Conservation (phyloP, 2,888 invertebrate genomes). For the Philopedon plagiatum region DNA sequence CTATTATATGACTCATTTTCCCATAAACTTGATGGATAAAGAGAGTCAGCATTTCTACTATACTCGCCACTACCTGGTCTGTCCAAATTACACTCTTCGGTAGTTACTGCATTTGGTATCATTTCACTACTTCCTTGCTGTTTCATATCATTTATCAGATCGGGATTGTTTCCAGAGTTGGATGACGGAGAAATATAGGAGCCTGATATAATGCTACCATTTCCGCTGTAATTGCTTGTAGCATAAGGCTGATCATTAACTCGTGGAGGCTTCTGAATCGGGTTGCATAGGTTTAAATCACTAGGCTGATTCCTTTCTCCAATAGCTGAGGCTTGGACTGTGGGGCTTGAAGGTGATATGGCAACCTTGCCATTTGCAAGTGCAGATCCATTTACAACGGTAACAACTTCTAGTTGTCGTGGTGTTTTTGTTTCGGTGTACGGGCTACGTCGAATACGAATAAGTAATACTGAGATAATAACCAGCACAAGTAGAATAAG, state of each 20-base stretch:
- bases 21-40: constrained; percentile 88
- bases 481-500: constrained; percentile 83
- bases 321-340: constrained; percentile 68
- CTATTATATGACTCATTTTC: constrained; percentile 73
- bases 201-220: constrained; percentile 76
- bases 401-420: constrained; percentile 80
- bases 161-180: constrained; percentile 85
- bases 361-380: constrained; percentile 70
- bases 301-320: constrained; percentile 66
- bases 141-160: constrained; percentile 87
- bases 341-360: constrained; percentile 63
- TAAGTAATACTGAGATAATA: constrained; percentile 80
- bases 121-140: constrained; percentile 74
- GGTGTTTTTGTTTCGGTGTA: constrained; percentile 84
- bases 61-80: constrained; percentile 82
- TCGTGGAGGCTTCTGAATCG: constrained; percentile 81
- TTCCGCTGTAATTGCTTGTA: constrained; percentile 79
- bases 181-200: constrained; percentile 83
- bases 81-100: constrained; percentile 61
- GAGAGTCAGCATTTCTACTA: constrained; percentile 80
- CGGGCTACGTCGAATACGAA: constrained; percentile 81
- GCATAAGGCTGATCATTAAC: constrained; percentile 79
- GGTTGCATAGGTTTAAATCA: constrained; percentile 73
- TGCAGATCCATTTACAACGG: constrained; percentile 72
- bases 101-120: constrained; percentile 59